These are phyloP conservation scores for Acinonyx jubatus DNA, from an alignment of 2,113 vertebrate genomes.

Conservation along the genomic window DNA sequence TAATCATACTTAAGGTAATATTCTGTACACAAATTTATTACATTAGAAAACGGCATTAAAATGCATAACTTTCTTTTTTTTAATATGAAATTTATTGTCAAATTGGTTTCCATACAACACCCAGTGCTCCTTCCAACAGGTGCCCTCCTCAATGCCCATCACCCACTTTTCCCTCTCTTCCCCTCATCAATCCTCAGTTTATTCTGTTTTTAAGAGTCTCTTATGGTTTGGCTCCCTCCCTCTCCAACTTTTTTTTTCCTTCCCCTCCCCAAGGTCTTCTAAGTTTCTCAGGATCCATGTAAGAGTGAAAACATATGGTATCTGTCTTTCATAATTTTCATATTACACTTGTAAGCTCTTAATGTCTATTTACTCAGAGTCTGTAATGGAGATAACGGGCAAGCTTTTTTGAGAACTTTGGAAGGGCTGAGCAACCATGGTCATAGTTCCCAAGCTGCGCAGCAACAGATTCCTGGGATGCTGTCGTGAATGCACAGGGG, in stretches of 20 bases:
- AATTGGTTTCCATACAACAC: too few species aligned
- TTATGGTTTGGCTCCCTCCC: too few species aligned
- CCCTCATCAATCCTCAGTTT: too few species aligned
- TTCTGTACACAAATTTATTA: background rate
- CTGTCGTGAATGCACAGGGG: background rate
- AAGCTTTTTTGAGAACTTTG: constrained; percentile 8
- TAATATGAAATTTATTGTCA: too few species aligned
- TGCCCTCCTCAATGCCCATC: too few species aligned
- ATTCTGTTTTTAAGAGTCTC: too few species aligned
- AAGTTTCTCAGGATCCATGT: too few species aligned
- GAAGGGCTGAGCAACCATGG: background rate
- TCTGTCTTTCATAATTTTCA: background rate
- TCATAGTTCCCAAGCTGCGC: background rate
- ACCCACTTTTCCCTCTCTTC: too few species aligned
- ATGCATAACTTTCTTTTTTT: background rate
- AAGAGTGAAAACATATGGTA: too few species aligned
- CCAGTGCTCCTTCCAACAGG: too few species aligned
- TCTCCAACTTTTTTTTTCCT: too few species aligned
- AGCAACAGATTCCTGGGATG: background rate
- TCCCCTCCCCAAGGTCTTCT: too few species aligned
- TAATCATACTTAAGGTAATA: background rate
- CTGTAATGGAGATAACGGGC: background rate
- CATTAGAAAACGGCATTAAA: background rate
- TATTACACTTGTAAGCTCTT: background rate
- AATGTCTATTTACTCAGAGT: background rate